Evolutionary conservation across 2,888 invertebrate genomes (phyloP), one percentile per base, ranked within the genome.

Genomic region (Anoplius nigerrimus): DNA sequence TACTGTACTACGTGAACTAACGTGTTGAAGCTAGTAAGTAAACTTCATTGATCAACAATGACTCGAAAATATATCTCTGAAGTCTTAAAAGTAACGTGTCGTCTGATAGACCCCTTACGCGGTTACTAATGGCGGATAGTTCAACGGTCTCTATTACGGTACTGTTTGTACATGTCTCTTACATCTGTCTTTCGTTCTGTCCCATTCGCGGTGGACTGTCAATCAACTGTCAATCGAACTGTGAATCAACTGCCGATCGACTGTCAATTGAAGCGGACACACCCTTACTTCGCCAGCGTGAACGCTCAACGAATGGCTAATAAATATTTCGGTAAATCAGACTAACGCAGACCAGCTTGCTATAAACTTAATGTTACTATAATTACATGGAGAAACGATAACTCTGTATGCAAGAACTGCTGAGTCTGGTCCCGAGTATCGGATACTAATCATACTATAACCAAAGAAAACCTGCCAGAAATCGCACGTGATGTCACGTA

Each of bases 21-120:
- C 16, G 27, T 75, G 68, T 69, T 78, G 73, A 64, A 74, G 74
- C 75, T 78, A 83, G 58, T 69, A 71, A 77, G 73, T 82, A 82
- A 77, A 78, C 78, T 34, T 83, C 84, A 84, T 86, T 81, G 86
- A 79, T 87, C 86, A 86, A 87, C 87, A 86, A 87, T 84, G 86
- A 84, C 67, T 82, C 76, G 76, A 84, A 84, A 85, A 85, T 87
- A 86, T 83, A 84, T 76, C 72, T 82, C 75, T 80, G 76, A 66
- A 72, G 76, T 76, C 72, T 73, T 73, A 80, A 77, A 75, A 75
- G 71, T 75, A 75, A 79, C 71, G 59, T 69, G 59, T 62, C 67
- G 61, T 65, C 73, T 62, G 60, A 53, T 57, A 71, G 16, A 62
- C 22, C 48, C 46, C 72, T 74, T 68, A 66, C n/a, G 6, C 62